Base-by-base conservation (phyloP, 1,140 invertebrate genomes). In the Trissolcus basalis region DNA sequence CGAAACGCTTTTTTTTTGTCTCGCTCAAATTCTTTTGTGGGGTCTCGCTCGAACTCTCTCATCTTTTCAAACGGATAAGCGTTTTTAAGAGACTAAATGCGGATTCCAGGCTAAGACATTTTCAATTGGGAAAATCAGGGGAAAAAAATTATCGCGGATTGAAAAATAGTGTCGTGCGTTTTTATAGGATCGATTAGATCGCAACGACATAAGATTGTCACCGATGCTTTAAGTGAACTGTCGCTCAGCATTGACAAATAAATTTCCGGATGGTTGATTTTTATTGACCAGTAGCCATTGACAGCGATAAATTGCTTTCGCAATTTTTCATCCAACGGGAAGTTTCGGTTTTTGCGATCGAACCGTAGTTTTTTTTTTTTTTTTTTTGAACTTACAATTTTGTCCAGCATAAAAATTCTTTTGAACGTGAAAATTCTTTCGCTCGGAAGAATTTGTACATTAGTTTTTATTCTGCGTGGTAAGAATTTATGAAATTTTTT, bases 181-280 rank as follows among this genome's bases (percentile, higher is more conserved):
- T 27, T 27, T 27, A 27, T 27, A 27, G 6, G 19, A 27, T 27
- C 19, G 19, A 27, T 27, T 27, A 27, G 19, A 27, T 27, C 19
- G 19, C 19, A 27, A 27, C 19, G 19, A 27, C 6, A 27, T 27
- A 27, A 27, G 19, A 27, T 27, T 27, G 19, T 27, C 19, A 27
- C n/a, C 19, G 19, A 6, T 6, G 6, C 19, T 27, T 58, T 44
- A 58, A 63, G 41, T 47, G 56, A 53, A 48, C 19, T 15, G 39
- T 50, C 55, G 49, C 35, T 73, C 61, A 65, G 4, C 19, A 49
- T 72, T 65, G 70, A 55, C 55, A 60, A 44, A 65, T 27, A 65
- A 51, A 73, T 60, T 55, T 59, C 55, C 49, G 36, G 35, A 51
- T 45, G 53, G 41, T 14, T 64, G 54, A 33, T 59, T 59, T 50